phyloP scores from a whole-genome alignment of 1,140 invertebrate species.

The Drosophila rhopaloa region DNA sequence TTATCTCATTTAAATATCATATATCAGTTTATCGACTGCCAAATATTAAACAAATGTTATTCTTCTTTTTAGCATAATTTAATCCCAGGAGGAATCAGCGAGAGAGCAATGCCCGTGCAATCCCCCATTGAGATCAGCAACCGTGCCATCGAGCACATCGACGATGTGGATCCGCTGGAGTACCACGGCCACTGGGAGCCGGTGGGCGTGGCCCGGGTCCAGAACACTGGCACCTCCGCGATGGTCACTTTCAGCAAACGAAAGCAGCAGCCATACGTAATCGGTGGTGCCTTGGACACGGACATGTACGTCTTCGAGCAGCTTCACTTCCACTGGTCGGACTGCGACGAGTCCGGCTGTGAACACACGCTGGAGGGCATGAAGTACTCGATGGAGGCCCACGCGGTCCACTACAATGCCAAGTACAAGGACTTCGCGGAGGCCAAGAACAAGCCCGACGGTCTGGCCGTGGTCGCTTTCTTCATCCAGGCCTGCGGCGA shows the following conservation, averaged over 20 bases:
- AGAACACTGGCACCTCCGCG: conserved; percentile 83
- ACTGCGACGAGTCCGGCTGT: conserved; percentile 88
- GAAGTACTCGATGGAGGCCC: conserved; percentile 90
- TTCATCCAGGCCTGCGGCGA: conserved; percentile 88
- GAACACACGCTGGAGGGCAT: conserved; percentile 91
- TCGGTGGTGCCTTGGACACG: conserved; percentile 87
- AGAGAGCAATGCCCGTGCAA: conserved; percentile 84
- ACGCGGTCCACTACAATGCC: conserved; percentile 92
- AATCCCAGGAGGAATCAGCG: conserved; percentile 1
- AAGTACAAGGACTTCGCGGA: conserved; percentile 89
- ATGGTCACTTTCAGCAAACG: conserved; percentile 83
- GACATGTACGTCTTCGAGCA: conserved; percentile 89
- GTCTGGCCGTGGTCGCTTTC: conserved; percentile 91
- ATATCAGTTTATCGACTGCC: no score
- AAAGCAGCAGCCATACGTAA: conserved; percentile 80
- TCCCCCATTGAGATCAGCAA: conserved; percentile 86
- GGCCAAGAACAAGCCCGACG: conserved; percentile 90
- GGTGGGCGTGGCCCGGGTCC: conserved; percentile 77
- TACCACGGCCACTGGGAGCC: conserved; percentile 86
- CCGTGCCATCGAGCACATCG: conserved; percentile 85
- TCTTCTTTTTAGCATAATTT: background rate
- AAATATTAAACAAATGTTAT: no score
- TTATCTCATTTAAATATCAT: no score
- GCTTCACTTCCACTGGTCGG: conserved; percentile 93
- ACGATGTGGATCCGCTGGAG: conserved; percentile 86